phyloP scores from a whole-genome alignment of 2,113 vertebrate genomes.

The Erythrocercus mccallii region DNA sequence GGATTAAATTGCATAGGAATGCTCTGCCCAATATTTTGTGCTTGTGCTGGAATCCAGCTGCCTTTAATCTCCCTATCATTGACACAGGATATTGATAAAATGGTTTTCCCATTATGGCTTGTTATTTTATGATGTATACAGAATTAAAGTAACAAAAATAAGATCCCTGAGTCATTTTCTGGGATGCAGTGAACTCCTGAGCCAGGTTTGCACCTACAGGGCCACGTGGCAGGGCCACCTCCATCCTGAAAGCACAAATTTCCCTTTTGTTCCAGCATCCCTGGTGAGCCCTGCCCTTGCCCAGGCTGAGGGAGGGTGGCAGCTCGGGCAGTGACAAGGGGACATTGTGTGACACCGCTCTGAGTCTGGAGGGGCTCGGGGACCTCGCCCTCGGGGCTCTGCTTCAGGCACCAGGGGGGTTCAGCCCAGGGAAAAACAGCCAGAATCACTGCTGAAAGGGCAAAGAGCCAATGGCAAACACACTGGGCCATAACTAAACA shows the following conservation, averaged over 20 bases:
- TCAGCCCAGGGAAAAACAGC: not conserved
- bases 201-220: not conserved
- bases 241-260: not conserved
- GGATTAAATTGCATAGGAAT: not conserved
- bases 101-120: not conserved
- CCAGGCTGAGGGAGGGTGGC: not conserved
- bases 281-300: rapidly evolving
- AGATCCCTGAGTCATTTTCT: not conserved
- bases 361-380: not conserved
- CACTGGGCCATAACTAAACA: not conserved
- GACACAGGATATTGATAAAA: not conserved
- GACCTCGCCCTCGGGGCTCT: too few species aligned
- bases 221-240: not conserved
- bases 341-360: not conserved
- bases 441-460: not conserved
- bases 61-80: conserved; percentile 19
- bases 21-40: not conserved
- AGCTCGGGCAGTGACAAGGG: not conserved
- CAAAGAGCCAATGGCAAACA: not conserved
- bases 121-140: not conserved
- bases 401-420: not conserved
- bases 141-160: not conserved
- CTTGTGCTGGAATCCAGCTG: not conserved
- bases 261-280: rapidly evolving
- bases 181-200: not conserved